phyloP scores from a whole-genome alignment of 2,113 vertebrate genomes.

The Brachyhypopomus occidentalis region DNA sequence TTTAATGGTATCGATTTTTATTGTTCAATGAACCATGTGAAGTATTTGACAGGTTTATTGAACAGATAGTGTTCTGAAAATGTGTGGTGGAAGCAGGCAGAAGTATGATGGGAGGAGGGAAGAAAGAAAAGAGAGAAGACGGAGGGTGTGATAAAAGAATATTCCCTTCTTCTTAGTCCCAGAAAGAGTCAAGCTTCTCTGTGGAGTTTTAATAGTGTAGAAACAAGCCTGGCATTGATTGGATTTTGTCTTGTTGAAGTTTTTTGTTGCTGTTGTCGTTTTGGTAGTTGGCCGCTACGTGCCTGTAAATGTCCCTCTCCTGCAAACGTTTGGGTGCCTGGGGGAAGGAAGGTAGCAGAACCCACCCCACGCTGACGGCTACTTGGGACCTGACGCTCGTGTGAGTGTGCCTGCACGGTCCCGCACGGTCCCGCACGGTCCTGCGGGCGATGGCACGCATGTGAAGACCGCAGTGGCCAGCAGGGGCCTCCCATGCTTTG shows the following conservation, averaged over 20 bases:
- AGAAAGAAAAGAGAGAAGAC: background rate
- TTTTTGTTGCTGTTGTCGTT: no score
- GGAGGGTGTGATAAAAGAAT: conserved; percentile 33
- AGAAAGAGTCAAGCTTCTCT: conserved; percentile 50
- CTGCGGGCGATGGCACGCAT: conserved; percentile 59
- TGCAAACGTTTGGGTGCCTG: no score
- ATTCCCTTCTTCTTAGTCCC: conserved; percentile 64
- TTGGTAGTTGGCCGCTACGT: conserved; percentile 46
- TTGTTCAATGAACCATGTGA: conserved; percentile 72
- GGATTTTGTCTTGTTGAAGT: background rate
- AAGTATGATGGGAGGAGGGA: conserved; percentile 47
- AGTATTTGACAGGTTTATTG: conserved; percentile 78
- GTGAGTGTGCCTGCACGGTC: no score
- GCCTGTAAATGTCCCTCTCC: background rate
- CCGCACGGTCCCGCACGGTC: conserved; percentile 49
- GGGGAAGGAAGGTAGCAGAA: no score
- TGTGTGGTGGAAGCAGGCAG: conserved; percentile 55
- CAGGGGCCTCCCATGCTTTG: conserved; percentile 97
- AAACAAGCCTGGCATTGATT: background rate
- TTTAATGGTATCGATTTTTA: conserved; percentile 81
- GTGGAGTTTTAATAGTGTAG: conserved; percentile 61
- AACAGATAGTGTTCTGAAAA: conserved; percentile 57
- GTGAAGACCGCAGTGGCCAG: conserved; percentile 78
- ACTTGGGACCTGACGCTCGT: no score
- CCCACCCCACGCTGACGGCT: background rate